Evolutionary conservation across 2,888 invertebrate genomes (phyloP).

Genomic region (Cylloceria caligata): DNA sequence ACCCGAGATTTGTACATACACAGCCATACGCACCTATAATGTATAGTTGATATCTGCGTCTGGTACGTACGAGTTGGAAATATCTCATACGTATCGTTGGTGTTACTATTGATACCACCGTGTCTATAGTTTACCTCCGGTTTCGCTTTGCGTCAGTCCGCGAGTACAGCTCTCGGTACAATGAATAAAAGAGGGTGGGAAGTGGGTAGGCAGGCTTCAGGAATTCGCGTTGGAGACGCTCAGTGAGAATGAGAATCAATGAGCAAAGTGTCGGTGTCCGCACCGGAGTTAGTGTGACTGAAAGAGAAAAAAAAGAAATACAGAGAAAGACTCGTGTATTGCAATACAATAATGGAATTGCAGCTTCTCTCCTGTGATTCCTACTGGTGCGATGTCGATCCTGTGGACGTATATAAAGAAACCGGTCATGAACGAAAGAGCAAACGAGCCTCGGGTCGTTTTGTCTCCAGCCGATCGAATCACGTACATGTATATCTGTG

Average conservation of each 20-base stretch:
- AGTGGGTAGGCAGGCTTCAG: constrained; percentile 69
- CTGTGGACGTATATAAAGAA: constrained; percentile 40
- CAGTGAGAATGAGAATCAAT: constrained; percentile 48
- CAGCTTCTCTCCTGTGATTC: constrained; percentile 50
- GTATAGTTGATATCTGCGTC: no score
- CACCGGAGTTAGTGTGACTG: constrained; percentile 24
- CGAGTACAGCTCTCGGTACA: constrained; percentile 53
- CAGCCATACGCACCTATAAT: neutral
- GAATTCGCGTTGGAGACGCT: constrained; percentile 70
- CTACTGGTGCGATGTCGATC: constrained; percentile 16
- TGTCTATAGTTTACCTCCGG: constrained; percentile 40
- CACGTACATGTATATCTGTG: neutral
- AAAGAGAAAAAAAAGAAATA: constrained; percentile 12
- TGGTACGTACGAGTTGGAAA: constrained; percentile 18
- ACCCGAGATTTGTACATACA: constrained; percentile 13
- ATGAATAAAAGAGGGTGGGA: constrained; percentile 72
- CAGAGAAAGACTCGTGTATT: constrained; percentile 32
- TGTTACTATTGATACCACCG: constrained; percentile 6
- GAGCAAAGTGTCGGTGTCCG: constrained; percentile 34
- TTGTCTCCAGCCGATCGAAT: neutral
- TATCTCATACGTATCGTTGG: constrained; percentile 9
- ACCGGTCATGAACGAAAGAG: constrained; percentile 38
- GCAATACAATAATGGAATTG: constrained; percentile 54
- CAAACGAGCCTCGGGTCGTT: constrained; percentile 10
- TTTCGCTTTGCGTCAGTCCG: constrained; percentile 29